phyloP scores from a whole-genome alignment of 2,113 vertebrate species.

The Phyllopteryx taeniolatus region DNA sequence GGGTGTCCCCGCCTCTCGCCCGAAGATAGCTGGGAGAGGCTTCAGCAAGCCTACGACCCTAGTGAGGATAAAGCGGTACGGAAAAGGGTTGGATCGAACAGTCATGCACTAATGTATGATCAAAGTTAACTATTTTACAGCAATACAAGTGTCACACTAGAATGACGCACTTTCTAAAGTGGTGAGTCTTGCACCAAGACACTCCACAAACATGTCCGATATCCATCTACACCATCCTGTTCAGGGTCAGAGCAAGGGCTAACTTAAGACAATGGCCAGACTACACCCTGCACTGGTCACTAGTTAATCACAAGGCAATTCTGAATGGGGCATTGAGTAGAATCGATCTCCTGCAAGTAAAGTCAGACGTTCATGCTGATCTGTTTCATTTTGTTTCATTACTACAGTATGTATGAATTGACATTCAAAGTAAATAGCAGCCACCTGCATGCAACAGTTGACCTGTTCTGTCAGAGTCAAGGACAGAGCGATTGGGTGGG shows the following conservation, averaged over 20 bases:
- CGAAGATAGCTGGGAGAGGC: too few relatives aligned
- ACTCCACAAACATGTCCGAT: background rate
- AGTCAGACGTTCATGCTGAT: background rate
- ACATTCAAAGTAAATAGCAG: background rate
- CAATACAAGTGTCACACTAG: background rate
- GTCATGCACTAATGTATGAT: background rate
- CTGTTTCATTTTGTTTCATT: background rate
- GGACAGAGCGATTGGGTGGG: slow-evolving; percentile 22
- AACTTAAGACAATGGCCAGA: background rate
- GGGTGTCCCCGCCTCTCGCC: too few relatives aligned
- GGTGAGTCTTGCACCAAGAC: background rate
- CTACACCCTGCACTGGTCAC: background rate
- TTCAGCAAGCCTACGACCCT: too few relatives aligned
- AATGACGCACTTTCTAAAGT: background rate
- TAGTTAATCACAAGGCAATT: background rate
- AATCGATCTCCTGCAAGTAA: background rate
- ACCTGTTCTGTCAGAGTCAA: slow-evolving; percentile 24
- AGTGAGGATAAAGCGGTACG: too few relatives aligned
- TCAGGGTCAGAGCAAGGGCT: background rate
- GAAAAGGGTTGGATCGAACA: too few relatives aligned
- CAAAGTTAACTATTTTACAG: background rate
- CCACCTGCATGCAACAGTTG: slow-evolving; percentile 3
- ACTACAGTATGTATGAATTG: background rate
- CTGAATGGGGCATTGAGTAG: too few relatives aligned
- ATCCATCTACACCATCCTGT: background rate